Base-by-base conservation (phyloP, 1,140 invertebrate species). In the Brevipalpus yothersi region DNA sequence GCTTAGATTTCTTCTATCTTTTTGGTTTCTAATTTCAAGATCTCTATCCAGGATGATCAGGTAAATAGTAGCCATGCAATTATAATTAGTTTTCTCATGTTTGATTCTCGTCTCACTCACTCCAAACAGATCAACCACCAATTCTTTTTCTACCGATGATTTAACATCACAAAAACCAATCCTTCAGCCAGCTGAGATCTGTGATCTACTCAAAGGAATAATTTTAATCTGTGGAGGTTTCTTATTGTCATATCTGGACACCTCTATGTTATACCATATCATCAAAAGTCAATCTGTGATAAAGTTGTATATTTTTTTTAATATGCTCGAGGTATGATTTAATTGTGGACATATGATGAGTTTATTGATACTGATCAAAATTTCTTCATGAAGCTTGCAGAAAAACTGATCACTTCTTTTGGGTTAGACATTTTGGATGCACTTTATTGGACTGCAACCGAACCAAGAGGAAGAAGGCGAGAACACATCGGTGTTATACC, bases 291-390 rank as follows among this genome's bases (percentile, higher is more conserved):
- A 99, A 70, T 93, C 91, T 58, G 87, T 96, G 55, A 96, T 99
- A 69, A 99, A 99, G 70, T 74, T 99, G 54, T 99, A 99, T 70
- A 93, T 99, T 69, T 95, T 98, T 74, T 99, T 92, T 71, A 99
- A 98, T 74, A 97, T 99, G 90, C 73, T 99, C 56, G 95, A 99
- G 77, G 92, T 83, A 70, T 68, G 68, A 53, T 19, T 56, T 31
- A 5, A 47, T 17, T 15, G 31, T 31, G 5, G 31, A 31, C 5
- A 31, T 3, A 31, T 31, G 57, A 13, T 62, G 5, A 19, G 49
- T 17, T 13, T 39, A 60, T 31, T 19, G 13, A 31, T 31, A 5
- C 5, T 31, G 31, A 31, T 31, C 5, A 5, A 2, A 31, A 31
- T 31, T 31, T 5, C 5, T 5, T 5, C 31, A 3, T 31, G 31